These are phyloP conservation scores for Sebastes goodei DNA, from an alignment of 2,797 vertebrate species.

Conservation along the genomic window DNA sequence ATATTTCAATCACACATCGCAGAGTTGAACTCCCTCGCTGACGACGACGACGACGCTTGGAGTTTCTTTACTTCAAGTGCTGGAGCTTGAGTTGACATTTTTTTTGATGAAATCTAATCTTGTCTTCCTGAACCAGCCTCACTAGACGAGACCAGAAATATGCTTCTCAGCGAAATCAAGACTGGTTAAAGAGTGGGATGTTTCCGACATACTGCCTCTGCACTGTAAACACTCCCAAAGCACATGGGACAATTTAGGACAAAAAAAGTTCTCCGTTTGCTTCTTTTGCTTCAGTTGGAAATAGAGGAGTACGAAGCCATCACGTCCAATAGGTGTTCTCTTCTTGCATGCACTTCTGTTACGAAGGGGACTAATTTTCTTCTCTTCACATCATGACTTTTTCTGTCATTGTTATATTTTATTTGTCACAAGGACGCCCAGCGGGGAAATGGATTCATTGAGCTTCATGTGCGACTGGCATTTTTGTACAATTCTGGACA, in stretches of 20 bases:
- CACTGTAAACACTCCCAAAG: conserved; percentile 58
- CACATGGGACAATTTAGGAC: conserved; percentile 31
- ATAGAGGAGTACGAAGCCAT: conserved; percentile 59
- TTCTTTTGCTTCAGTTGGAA: conserved; percentile 33
- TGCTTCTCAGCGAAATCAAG: conserved; percentile 35
- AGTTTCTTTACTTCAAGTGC: conserved; percentile 13
- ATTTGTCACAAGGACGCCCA: conserved; percentile 11
- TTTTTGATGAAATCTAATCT: conserved; percentile 3
- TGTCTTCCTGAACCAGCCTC: conserved; percentile 46
- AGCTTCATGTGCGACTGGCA: conserved; percentile 20
- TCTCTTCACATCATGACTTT: not conserved
- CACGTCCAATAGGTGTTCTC: conserved; percentile 17
- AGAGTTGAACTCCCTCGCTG: conserved; percentile 22
- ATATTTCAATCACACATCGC: conserved; percentile 50
- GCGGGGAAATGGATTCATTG: not conserved
- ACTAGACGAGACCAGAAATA: conserved; percentile 6
- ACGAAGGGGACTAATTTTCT: conserved; percentile 23
- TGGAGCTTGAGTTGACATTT: conserved; percentile 28
- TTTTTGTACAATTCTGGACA: conserved; percentile 45
- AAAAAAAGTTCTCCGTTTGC: conserved; percentile 8
- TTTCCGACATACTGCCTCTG: conserved; percentile 26
- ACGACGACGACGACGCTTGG: not conserved
- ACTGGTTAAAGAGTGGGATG: conserved; percentile 19
- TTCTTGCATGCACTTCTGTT: conserved; percentile 60
- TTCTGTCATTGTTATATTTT: conserved; percentile 29